Evolutionary conservation across 2,113 vertebrate species (phyloP).

Genomic region (Lontra canadensis): DNA sequence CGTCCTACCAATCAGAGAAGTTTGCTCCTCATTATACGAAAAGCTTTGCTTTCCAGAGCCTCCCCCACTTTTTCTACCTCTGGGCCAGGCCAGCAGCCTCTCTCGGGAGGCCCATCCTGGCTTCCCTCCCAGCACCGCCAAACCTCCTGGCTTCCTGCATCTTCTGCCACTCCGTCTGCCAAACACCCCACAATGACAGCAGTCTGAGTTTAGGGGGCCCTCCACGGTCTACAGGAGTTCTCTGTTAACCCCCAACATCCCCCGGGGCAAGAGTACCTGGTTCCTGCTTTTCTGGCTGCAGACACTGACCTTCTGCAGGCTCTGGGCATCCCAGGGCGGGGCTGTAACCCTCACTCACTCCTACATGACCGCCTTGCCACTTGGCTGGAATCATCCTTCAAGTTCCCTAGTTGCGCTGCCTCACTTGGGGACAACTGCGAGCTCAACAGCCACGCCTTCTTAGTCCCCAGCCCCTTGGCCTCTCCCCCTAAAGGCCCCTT

Average conservation of each 20-base stretch:
- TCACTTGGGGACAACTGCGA: background rate
- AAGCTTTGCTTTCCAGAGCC: background rate
- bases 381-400: background rate
- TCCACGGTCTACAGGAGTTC: background rate
- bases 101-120: background rate
- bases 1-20: background rate
- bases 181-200: background rate
- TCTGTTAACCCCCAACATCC: background rate
- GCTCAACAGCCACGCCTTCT: background rate
- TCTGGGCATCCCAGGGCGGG: background rate
- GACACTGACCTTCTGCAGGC: background rate
- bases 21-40: background rate
- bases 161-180: background rate
- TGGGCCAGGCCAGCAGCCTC: background rate
- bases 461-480: background rate
- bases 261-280: background rate
- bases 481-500: background rate
- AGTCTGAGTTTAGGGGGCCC: accelerated
- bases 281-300: background rate
- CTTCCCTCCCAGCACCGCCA: background rate
- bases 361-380: accelerated
- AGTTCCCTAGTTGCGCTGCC: background rate
- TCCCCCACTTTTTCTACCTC: background rate
- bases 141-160: background rate
- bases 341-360: too few species aligned